These are phyloP conservation scores for Babyrousa celebensis DNA, from an alignment of 2,797 vertebrate genomes.

Conservation along the genomic window DNA sequence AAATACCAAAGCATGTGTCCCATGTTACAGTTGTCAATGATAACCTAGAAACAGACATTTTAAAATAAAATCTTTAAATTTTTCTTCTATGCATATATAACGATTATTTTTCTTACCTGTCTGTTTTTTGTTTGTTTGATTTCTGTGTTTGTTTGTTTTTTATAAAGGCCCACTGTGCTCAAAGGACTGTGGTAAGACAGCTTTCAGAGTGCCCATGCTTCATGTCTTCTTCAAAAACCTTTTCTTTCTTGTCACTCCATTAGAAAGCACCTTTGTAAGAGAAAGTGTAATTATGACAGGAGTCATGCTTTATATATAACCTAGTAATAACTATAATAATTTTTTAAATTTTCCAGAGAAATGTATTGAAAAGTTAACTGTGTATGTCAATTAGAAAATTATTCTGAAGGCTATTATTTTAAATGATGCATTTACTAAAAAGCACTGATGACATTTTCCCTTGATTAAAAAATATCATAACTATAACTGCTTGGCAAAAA, in stretches of 20 bases:
- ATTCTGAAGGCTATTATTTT: conserved; percentile 24
- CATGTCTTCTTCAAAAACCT: not conserved
- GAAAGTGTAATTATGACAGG: not conserved
- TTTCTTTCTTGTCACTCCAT: not conserved
- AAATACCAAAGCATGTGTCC: not conserved
- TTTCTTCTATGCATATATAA: not conserved
- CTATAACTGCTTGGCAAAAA: not conserved
- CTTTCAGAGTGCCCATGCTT: not conserved
- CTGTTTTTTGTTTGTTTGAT: no score
- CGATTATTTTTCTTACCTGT: not conserved
- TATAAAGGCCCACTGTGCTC: not conserved
- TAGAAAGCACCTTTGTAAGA: not conserved
- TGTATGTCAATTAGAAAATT: conserved; percentile 16
- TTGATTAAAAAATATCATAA: not conserved
- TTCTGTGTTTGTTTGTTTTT: no score
- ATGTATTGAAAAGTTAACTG: not conserved
- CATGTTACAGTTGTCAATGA: not conserved
- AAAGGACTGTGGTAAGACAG: no score
- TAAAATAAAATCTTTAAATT: not conserved
- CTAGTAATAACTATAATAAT: not conserved
- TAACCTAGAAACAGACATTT: not conserved
- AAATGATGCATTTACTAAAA: conserved; percentile 20
- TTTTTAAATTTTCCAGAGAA: not conserved
- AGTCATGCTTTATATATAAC: not conserved
- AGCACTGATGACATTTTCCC: not conserved